A percentile compares a stretch with the other conserved stretches of the same genome.
Conservation (phyloP, 2,113 vertebrate genomes). For the Willisornis vidua region DNA sequence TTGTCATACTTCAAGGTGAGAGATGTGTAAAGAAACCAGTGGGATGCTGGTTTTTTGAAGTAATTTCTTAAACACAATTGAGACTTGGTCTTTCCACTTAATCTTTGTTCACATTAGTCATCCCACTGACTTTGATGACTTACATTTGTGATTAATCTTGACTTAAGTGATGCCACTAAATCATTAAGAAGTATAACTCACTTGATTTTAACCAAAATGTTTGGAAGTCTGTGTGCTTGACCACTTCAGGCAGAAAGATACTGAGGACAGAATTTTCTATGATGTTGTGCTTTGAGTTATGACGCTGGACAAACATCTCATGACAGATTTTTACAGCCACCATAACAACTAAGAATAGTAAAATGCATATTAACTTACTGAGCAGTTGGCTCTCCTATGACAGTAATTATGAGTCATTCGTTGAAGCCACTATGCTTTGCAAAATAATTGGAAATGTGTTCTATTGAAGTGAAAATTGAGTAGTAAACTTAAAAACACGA, state of each 20-base stretch:
- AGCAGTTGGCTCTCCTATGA: slow-evolving; percentile 25
- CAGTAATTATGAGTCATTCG: slow-evolving; percentile 53
- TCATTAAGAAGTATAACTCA: neutral
- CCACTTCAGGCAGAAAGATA: neutral
- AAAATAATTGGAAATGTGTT: slow-evolving; percentile 54
- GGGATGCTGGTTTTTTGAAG: neutral
- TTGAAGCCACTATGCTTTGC: slow-evolving; percentile 33
- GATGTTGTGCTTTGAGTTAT: neutral
- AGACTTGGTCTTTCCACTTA: slow-evolving; percentile 26
- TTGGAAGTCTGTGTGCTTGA: neutral
- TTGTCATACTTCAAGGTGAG: neutral
- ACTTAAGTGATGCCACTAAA: neutral
- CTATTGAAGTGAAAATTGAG: slow-evolving; percentile 44
- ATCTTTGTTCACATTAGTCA: slow-evolving; percentile 48
- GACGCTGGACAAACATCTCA: neutral
- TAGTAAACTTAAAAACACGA: slow-evolving; percentile 42
- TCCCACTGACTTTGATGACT: slow-evolving; percentile 2
- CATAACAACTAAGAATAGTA: slow-evolving; percentile 33
- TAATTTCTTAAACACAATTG: neutral
- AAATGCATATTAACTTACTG: neutral
- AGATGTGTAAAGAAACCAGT: neutral
- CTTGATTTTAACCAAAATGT: neutral
- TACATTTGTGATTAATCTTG: slow-evolving; percentile 50
- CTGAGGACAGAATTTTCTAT: neutral
- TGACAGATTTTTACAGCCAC: neutral